A percentile compares a stretch with the other conserved stretches of the same genome.
Evolutionary conservation across 2,797 vertebrate species (phyloP).

Genomic region (Falco rusticolus): DNA sequence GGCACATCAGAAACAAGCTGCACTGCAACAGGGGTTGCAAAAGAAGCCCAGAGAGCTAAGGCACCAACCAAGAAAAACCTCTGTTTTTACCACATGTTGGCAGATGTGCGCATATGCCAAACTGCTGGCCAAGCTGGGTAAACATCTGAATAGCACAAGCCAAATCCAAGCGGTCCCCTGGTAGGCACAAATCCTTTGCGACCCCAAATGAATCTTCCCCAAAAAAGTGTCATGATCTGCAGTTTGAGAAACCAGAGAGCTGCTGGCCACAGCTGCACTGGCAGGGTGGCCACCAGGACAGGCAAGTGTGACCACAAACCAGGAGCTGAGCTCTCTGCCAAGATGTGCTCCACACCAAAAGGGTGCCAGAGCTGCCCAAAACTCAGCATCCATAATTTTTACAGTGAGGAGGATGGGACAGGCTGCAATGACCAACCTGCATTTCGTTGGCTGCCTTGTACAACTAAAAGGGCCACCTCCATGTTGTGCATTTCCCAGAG

Average conservation of each 20-base stretch:
- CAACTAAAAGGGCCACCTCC: background rate
- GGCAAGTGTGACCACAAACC: background rate
- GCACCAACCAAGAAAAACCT: background rate
- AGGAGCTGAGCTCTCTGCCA: background rate
- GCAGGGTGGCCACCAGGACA: background rate
- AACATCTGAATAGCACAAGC: background rate
- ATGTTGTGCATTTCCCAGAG: rapidly evolving
- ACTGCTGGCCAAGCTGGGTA: rapidly evolving
- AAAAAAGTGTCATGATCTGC: background rate
- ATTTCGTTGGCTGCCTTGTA: background rate
- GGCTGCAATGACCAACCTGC: background rate
- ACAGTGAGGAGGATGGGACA: rapidly evolving
- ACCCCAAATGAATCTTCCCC: background rate
- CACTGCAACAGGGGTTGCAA: background rate
- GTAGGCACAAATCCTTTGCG: rapidly evolving
- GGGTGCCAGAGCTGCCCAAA: background rate
- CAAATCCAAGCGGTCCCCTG: background rate
- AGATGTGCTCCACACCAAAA: background rate
- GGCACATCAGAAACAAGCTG: background rate
- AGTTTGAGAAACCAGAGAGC: background rate
- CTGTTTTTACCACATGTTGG: background rate
- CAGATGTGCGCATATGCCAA: rapidly evolving
- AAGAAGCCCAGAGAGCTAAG: background rate
- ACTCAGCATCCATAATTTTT: background rate
- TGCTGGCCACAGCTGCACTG: background rate